Conservation (phyloP, 1,140 invertebrate species). For the Conopomorpha cramerella region DNA sequence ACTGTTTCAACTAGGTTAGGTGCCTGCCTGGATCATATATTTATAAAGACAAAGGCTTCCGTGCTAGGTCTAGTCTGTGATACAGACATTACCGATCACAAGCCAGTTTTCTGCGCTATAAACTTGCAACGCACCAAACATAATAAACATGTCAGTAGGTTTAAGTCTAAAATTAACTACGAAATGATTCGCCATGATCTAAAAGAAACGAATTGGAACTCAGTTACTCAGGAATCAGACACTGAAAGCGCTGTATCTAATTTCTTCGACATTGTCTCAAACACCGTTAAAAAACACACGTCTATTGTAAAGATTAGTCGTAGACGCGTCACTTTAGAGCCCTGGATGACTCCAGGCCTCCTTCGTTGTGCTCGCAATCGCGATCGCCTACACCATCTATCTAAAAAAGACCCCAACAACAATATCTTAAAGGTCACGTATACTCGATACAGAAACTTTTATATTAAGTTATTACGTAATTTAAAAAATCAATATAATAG, state of each 20-base stretch:
- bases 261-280: neutral
- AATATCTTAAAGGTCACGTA: neutral
- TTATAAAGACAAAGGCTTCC: neutral
- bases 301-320: neutral
- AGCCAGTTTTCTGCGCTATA: neutral
- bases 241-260: neutral
- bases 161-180: too few relatives aligned
- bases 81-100: neutral
- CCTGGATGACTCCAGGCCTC: constrained; percentile 2
- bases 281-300: neutral
- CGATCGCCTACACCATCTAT: neutral
- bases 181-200: too few relatives aligned
- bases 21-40: neutral
- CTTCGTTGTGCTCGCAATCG: neutral
- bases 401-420: neutral
- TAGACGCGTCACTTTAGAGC: neutral
- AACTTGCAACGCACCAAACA: too few relatives aligned
- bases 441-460: too few relatives aligned
- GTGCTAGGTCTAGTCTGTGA: neutral
- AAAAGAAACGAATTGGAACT: neutral
- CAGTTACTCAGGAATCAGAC: neutral
- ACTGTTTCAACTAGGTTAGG: neutral
- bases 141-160: too few relatives aligned
- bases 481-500: neutral
- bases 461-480: neutral